Evolutionary conservation across 2,797 vertebrate genomes (phyloP), one percentile per base, ranked within the genome.

Genomic region (Dendrocincla tyrannina): DNA sequence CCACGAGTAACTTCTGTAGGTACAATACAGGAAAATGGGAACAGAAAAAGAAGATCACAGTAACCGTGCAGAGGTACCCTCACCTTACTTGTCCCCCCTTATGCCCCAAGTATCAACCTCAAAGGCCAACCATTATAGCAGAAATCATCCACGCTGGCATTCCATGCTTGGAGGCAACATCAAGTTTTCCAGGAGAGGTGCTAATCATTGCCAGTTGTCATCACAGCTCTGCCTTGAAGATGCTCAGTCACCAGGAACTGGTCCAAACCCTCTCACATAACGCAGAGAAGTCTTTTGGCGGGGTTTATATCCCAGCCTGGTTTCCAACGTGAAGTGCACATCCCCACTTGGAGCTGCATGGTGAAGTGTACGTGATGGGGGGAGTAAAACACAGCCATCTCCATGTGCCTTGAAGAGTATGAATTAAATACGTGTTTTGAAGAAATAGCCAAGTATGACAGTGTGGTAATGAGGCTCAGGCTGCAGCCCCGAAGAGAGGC

Each of bases 201-300:
- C 82, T 96, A 93, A 94, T 91, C 94, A 88, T 79, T 95, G 96
- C 95, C 93, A 96, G 79, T 92, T 97, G 92, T 95, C 95, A 92
- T 91, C 75, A 91, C 92, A 92, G 78, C 85, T 94, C 95, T 56
- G 67, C 18, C 88, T 91, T 84, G 81, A 82, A 85, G 94, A 90
- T 35, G 77, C 89, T 89, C 87, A 80, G 49, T n/a, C 91, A 55
- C 92, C 9, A 96, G 95, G 95, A 97, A 92, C 42, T 2, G 53
- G 30, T 96, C 95, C 96, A 96, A 91, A 72, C 9, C 42, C 76
- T 91, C 85, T 3, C 62, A 95, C 28, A 20, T 7, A 81, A 47
- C 0, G 11, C 39, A 80, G 62, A 78, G 41, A 46, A 89, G 33
- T 25, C 77, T 94, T 63, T 58, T 91, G 92, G 86, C 0, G 6